phyloP scores from a whole-genome alignment of 2,113 vertebrate species.

The Furnarius figulus region DNA sequence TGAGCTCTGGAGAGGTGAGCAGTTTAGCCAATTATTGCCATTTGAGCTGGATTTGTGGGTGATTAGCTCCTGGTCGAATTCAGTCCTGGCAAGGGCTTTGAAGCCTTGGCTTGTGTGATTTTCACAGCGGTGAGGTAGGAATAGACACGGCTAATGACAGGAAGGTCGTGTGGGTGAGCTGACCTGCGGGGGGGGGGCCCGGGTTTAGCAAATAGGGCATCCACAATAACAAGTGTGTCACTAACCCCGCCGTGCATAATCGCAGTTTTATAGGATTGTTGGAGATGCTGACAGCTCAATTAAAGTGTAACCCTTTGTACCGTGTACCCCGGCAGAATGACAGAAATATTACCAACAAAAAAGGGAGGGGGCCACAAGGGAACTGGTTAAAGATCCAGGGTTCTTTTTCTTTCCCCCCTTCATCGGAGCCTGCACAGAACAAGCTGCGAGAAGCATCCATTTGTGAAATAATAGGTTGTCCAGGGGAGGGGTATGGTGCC shows the following conservation, averaged over 20 bases:
- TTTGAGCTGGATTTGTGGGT: slow-evolving; percentile 88
- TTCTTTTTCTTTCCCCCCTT: slow-evolving; percentile 39
- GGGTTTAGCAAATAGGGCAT: slow-evolving; percentile 82
- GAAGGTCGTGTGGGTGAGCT: slow-evolving; percentile 80
- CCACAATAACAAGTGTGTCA: slow-evolving; percentile 84
- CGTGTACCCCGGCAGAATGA: slow-evolving; percentile 66
- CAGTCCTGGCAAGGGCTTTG: slow-evolving; percentile 83
- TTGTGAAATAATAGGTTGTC: slow-evolving; percentile 54
- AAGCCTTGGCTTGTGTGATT: slow-evolving; percentile 81
- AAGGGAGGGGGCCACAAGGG: slow-evolving; percentile 71
- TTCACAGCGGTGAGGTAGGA: slow-evolving; percentile 83
- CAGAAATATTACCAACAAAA: slow-evolving; percentile 78
- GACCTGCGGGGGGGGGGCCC: slow-evolving; percentile 73
- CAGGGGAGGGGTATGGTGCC: slow-evolving; percentile 37
- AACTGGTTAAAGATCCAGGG: slow-evolving; percentile 68
- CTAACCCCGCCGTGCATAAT: slow-evolving; percentile 82
- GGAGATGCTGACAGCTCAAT: slow-evolving; percentile 83
- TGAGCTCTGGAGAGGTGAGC: slow-evolving; percentile 85
- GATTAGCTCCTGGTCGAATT: slow-evolving; percentile 86
- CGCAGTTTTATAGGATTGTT: slow-evolving; percentile 78
- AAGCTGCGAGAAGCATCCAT: slow-evolving; percentile 46
- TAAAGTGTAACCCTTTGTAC: slow-evolving; percentile 82
- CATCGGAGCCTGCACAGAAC: slow-evolving; percentile 7
- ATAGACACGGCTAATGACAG: slow-evolving; percentile 84
- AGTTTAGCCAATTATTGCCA: slow-evolving; percentile 89